These are phyloP conservation scores for Dasyprocta punctata DNA, from an alignment of 2,113 vertebrate species.

Conservation along the genomic window DNA sequence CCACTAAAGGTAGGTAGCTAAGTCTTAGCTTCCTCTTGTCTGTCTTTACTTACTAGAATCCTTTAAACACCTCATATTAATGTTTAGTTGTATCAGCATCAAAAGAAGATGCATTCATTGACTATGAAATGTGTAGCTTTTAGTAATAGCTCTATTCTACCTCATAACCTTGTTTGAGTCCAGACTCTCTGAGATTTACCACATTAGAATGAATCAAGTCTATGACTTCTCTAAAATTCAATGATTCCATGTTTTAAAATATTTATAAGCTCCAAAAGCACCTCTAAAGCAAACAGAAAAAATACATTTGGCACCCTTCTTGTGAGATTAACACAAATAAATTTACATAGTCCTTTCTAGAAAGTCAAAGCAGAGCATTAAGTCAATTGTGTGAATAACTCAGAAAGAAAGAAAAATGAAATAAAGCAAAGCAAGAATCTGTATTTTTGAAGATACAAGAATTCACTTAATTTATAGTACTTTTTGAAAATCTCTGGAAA, in stretches of 20 bases:
- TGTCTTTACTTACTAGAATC: conserved; percentile 7
- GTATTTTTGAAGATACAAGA: neutral
- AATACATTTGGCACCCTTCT: conserved; percentile 25
- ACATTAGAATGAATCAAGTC: neutral
- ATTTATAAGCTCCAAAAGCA: conserved; percentile 46
- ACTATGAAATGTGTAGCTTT: neutral
- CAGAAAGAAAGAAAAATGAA: conserved; percentile 9
- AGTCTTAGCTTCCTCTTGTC: neutral
- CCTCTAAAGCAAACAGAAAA: conserved; percentile 51
- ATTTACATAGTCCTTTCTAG: neutral
- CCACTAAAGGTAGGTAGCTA: neutral
- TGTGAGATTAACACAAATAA: conserved; percentile 58
- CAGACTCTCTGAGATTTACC: neutral
- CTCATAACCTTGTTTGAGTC: neutral
- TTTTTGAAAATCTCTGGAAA: conserved; percentile 36
- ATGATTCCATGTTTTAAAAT: conserved; percentile 39
- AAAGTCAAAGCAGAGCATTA: conserved; percentile 45
- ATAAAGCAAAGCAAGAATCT: conserved; percentile 45
- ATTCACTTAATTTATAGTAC: neutral
- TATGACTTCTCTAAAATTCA: conserved; percentile 49
- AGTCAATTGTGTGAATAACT: conserved; percentile 49
- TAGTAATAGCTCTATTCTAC: neutral
- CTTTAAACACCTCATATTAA: neutral
- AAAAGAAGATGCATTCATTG: neutral
- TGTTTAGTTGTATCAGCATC: neutral